Percentiles rank a stretch among this genome's conserved stretches.
Evolutionary conservation across 2,888 invertebrate species (phyloP).

Genomic region (Leptarthrus brevirostris): DNA sequence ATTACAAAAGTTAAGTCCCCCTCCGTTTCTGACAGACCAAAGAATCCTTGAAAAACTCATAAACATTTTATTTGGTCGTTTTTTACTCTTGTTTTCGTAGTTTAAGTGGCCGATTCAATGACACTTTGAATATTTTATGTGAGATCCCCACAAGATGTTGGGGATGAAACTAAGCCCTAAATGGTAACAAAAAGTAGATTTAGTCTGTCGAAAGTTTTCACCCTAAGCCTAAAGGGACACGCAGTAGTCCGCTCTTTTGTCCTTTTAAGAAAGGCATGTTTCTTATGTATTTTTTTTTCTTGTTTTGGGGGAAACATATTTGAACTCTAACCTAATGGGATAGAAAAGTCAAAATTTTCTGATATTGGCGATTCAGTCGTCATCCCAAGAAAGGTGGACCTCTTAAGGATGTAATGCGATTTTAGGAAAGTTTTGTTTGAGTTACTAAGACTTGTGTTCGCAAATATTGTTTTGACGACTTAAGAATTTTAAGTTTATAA

Average conservation of each 20-base stretch:
- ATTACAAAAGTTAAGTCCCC: constrained; percentile 8
- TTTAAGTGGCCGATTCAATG: constrained; percentile 39
- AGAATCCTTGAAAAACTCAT: too few relatives aligned
- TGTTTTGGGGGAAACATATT: constrained; percentile 1
- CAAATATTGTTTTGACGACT: too few relatives aligned
- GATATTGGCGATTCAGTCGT: too few relatives aligned
- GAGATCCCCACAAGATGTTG: constrained; percentile 3
- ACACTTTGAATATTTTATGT: constrained; percentile 41
- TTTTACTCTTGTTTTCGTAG: too few relatives aligned
- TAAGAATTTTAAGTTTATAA: too few relatives aligned
- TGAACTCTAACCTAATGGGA: background rate
- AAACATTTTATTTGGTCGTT: too few relatives aligned
- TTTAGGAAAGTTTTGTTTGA: constrained; percentile 25
- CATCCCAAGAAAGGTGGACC: too few relatives aligned
- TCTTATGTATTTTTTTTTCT: background rate
- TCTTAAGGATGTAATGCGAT: constrained; percentile 2
- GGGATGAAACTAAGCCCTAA: background rate
- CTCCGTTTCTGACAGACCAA: too few relatives aligned
- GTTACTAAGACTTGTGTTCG: background rate
- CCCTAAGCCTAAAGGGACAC: constrained; percentile 15
- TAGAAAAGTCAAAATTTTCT: constrained; percentile 26
- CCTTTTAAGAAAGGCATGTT: background rate
- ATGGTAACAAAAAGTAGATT: background rate
- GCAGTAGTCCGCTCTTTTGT: constrained; percentile 3
- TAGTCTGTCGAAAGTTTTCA: too few relatives aligned